Evolutionary conservation across 2,888 invertebrate species (phyloP), one percentile per base, ranked within the genome.

Genomic region (Muschampia plurimacula): DNA sequence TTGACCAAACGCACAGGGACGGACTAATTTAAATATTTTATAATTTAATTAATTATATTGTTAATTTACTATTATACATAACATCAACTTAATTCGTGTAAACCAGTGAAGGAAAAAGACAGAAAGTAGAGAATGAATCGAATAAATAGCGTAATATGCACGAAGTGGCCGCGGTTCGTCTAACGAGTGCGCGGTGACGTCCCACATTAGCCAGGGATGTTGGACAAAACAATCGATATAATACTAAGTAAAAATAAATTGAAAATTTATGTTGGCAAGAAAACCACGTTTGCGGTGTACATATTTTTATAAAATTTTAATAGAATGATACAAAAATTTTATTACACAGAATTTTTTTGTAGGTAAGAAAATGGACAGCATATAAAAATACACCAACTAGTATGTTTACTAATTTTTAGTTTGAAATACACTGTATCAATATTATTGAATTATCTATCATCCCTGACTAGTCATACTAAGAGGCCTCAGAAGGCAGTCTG

Each of bases 61-160:
- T 63, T 64, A 63, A 63, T 49, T 62, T 39, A 15, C 13, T 63
- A 69, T 28, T 69, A 15, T 13, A 46, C 22, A 28, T 13, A 64
- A 46, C 49, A 46, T 22, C 36, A 52, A 52, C 71, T 65, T 60
- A 71, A 71, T 60, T 60, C 60, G 60, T 71, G 71, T 71, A 71
- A 71, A 71, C 71, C 71, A 71, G 64, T 57, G 15, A 62, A 28
- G 55, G 63, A 52, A 13, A 46, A n/a, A 64, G 36, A 62, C 5
- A 62, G 62, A 60, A 46, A 73, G 74, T 76, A 79, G 71, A 77
- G 74, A 79, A 77, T 77, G 78, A 74, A 77, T 79, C 77, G 76
- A 82, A 83, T 84, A 84, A 82, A 77, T 79, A 78, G 78, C 79
- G 78, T 81, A 80, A 79, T 82, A 79, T 79, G 79, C 77, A 76